These are phyloP conservation scores for Hemiscyllium ocellatum DNA, from an alignment of 2,113 vertebrate species.

Conservation along the genomic window DNA sequence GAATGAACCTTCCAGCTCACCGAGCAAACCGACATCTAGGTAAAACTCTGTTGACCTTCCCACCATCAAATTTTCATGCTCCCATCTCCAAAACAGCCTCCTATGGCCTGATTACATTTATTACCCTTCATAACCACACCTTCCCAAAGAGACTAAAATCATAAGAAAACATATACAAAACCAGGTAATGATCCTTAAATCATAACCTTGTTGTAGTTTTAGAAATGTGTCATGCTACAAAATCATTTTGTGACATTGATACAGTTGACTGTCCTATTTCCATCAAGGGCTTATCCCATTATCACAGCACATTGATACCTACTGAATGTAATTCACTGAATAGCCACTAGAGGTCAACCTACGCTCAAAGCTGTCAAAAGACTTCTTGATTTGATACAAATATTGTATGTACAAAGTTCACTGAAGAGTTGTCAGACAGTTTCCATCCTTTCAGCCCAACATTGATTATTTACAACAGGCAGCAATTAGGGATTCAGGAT, in stretches of 20 bases:
- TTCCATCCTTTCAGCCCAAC: not conserved
- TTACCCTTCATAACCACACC: too few relatives aligned
- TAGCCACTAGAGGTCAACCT: not conserved
- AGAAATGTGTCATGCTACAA: not conserved
- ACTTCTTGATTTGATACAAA: not conserved
- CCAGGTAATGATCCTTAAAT: not conserved
- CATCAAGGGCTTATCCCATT: not conserved
- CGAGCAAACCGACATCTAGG: too few relatives aligned
- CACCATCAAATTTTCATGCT: too few relatives aligned
- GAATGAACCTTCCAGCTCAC: too few relatives aligned
- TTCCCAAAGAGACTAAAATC: not conserved
- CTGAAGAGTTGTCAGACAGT: not conserved
- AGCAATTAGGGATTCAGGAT: not conserved
- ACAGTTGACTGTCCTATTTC: not conserved
- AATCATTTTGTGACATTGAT: not conserved
- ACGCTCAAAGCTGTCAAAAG: not conserved
- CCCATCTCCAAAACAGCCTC: not conserved
- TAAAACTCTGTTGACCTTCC: too few relatives aligned
- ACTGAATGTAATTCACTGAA: not conserved
- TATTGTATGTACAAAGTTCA: not conserved
- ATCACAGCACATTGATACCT: not conserved
- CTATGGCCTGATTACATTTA: not conserved
- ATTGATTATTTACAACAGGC: not conserved
- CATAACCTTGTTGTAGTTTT: not conserved
- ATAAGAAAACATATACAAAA: not conserved